Conservation (phyloP, 2,113 vertebrate genomes). For the Copsychus sechellarum region DNA sequence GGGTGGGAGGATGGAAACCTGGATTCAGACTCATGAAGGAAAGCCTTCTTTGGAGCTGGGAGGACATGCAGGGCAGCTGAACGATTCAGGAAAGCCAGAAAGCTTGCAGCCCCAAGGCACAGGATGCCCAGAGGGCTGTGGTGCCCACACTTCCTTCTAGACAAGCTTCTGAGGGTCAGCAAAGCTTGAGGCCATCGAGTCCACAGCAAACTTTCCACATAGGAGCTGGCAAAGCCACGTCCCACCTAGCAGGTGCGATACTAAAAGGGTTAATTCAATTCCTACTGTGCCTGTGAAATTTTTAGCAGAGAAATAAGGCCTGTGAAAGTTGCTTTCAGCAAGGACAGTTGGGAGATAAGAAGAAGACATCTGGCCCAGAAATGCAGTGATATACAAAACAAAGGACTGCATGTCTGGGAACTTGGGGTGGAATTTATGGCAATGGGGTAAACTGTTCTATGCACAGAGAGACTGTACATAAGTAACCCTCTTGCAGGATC, state of each 20-base stretch:
- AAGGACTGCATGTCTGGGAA: neutral
- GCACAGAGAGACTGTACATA: fast-evolving
- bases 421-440: neutral
- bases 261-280: neutral
- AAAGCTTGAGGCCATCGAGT: neutral
- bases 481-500: neutral
- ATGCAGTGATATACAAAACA: neutral
- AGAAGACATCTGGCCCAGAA: neutral
- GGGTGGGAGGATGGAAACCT: neutral
- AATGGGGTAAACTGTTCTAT: neutral
- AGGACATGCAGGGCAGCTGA: neutral
- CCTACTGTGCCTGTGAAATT: neutral
- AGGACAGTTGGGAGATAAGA: neutral
- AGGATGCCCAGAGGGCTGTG: fast-evolving
- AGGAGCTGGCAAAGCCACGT: neutral
- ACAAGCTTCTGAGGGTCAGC: neutral
- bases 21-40: neutral
- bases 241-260: neutral
- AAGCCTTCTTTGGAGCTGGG: neutral
- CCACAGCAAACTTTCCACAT: neutral
- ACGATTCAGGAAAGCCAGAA: neutral
- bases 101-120: neutral
- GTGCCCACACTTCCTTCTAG: neutral
- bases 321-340: neutral
- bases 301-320: neutral